Evolutionary conservation across 2,888 invertebrate species (phyloP).

Genomic region (Caenorhabditis sinica): DNA sequence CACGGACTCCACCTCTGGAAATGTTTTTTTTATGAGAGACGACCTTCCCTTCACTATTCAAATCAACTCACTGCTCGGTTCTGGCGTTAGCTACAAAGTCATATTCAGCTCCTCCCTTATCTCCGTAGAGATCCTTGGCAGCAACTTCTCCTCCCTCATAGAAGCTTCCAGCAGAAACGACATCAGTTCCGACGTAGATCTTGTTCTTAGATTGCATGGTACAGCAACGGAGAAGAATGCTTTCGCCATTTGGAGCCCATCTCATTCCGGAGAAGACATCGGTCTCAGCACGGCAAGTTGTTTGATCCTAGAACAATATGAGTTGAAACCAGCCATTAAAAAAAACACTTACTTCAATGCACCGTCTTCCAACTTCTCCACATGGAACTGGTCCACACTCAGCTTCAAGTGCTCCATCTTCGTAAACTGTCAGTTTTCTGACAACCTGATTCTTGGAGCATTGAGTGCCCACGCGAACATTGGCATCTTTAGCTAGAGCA

Average conservation of each 20-base stretch:
- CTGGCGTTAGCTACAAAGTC: constrained; percentile 82
- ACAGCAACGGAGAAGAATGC: constrained; percentile 81
- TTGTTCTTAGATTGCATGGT: constrained; percentile 75
- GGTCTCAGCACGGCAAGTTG: constrained; percentile 73
- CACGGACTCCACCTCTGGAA: constrained; percentile 81
- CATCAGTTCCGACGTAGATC: constrained; percentile 82
- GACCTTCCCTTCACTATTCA: too few relatives aligned
- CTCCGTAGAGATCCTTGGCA: constrained; percentile 78
- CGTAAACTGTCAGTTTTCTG: constrained; percentile 82
- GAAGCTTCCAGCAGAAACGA: constrained; percentile 79
- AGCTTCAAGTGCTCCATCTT: constrained; percentile 83
- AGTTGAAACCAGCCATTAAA: background rate
- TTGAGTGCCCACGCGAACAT: constrained; percentile 69
- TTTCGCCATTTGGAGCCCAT: constrained; percentile 82
- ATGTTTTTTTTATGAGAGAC: background rate
- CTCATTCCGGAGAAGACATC: constrained; percentile 81
- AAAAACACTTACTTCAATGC: constrained; percentile 57
- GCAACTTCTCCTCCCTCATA: constrained; percentile 81
- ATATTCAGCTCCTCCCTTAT: constrained; percentile 78
- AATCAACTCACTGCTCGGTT: constrained; percentile 78
- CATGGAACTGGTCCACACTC: constrained; percentile 83
- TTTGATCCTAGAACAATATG: constrained; percentile 63
- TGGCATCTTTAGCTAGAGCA: constrained; percentile 42
- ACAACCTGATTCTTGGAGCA: constrained; percentile 82
- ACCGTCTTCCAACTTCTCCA: constrained; percentile 76